Percentiles rank a stretch among this genome's conserved stretches.
Evolutionary conservation across 2,888 invertebrate genomes (phyloP).

Genomic region (Nymphalis polychloros): DNA sequence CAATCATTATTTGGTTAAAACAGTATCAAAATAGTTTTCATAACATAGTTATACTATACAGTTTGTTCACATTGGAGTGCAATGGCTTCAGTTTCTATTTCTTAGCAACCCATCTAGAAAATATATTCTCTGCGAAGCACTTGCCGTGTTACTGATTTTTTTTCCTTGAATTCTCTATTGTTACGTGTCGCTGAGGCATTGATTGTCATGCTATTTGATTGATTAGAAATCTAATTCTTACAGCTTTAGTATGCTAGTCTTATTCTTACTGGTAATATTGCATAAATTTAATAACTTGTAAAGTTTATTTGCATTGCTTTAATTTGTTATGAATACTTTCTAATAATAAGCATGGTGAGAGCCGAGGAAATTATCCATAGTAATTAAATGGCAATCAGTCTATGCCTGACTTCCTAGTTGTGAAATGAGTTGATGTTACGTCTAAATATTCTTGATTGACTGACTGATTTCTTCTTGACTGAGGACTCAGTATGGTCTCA

Average conservation of each 20-base stretch:
- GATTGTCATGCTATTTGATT: slow-evolving; percentile 26
- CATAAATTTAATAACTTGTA: background rate
- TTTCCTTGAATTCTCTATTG: slow-evolving; percentile 19
- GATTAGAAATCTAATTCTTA: slow-evolving; percentile 24
- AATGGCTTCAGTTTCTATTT: slow-evolving; percentile 66
- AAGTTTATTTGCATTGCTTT: no score
- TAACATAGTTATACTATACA: slow-evolving; percentile 25
- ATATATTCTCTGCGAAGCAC: slow-evolving; percentile 36
- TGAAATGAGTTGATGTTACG: no score
- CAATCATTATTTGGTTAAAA: no score
- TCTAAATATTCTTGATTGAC: no score
- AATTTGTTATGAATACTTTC: no score
- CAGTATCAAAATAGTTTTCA: background rate
- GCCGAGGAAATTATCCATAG: no score
- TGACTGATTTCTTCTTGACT: no score
- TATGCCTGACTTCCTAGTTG: no score
- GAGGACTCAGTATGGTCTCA: no score
- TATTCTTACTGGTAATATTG: background rate
- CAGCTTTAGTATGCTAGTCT: background rate
- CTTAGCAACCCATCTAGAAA: slow-evolving; percentile 59
- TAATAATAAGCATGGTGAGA: no score
- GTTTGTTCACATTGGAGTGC: slow-evolving; percentile 42
- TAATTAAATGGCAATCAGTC: no score
- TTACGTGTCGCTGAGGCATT: slow-evolving; percentile 21
- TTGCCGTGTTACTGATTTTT: slow-evolving; percentile 4